Conservation (phyloP, 2,113 vertebrate genomes). For the Alces alces region DNA sequence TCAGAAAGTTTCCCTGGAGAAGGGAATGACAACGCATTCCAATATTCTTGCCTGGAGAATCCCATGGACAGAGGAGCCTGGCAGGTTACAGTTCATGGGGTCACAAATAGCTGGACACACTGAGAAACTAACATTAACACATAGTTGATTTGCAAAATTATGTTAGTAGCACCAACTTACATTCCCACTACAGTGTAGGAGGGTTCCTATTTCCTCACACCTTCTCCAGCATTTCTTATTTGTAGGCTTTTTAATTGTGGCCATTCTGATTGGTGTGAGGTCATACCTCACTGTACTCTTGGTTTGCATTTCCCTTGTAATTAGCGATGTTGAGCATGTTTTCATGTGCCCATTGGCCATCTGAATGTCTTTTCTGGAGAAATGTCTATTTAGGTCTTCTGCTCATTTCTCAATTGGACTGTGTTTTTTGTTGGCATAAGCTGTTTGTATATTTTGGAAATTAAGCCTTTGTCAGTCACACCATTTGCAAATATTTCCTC, state of each 20-base stretch:
- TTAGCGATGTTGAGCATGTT: not conserved
- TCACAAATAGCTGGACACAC: not conserved
- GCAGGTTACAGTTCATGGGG: not conserved
- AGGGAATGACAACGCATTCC: not conserved
- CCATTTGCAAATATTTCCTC: not conserved
- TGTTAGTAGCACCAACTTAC: not conserved
- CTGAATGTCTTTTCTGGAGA: not conserved
- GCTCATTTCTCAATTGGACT: not conserved
- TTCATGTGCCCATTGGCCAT: not conserved
- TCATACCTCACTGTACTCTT: not conserved
- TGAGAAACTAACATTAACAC: not conserved
- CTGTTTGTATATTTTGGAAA: not conserved
- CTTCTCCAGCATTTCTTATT: not conserved
- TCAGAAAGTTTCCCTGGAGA: not conserved
- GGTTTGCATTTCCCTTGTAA: not conserved
- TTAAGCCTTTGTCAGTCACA: not conserved
- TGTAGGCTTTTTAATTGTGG: not conserved
- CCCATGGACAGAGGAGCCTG: not conserved
- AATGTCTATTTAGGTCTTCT: not conserved
- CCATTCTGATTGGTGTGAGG: not conserved
- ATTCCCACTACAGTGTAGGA: not conserved
- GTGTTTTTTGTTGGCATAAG: not conserved
- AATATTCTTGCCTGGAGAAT: not conserved
- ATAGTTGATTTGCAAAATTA: not conserved
- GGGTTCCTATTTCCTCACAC: not conserved